Evolutionary conservation across 2,113 vertebrate species (phyloP), one percentile per base, ranked within the genome.

Genomic region (Labrus mixtus): DNA sequence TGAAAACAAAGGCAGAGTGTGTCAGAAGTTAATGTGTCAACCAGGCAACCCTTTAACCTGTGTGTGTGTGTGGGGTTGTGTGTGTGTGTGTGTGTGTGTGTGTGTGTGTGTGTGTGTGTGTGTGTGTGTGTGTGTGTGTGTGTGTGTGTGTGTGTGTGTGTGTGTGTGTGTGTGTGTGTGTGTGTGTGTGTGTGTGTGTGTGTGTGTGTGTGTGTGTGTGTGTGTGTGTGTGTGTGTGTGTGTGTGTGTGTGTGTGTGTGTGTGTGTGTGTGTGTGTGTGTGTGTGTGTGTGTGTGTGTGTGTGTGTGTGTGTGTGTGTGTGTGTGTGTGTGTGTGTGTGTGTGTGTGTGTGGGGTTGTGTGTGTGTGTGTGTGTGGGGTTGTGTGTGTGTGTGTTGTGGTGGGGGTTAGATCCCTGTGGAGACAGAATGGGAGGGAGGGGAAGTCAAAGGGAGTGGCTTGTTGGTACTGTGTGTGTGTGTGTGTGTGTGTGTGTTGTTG

Each of bases 371-470:
- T 25, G 2, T 25, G 25, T 25, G 25, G 1, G 25, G 1, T 1
- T 25, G 25, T 25, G 25, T 25, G 25, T 25, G 25, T 20, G 60
- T 1, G 65, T 25, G 77, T 23, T 45, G 61, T 20, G 53, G 57
- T 33, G 73, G 79, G 79, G 79, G 59, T 68, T 67, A 71, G 54
- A 75, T 90, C 83, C 72, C 78, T 75, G 62, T 84, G 81, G 90
- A 90, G 86, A 88, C 87, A 77, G 85, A 89, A 71, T 64, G 85
- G 77, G 89, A 90, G 84, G 84, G 89, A 88, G 81, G 84, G 83
- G 90, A 89, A 90, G 89, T 87, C 33, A 75, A 41, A 78, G 84
- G 91, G 89, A 91, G 92, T 91, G 92, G 88, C 75, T 81, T 91
- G 69, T 81, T 80, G 68, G 86, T 90, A 68, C 58, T 87, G 17